These are phyloP conservation scores for Colletes latitarsis DNA, from an alignment of 1,140 invertebrate genomes.

Conservation along the genomic window DNA sequence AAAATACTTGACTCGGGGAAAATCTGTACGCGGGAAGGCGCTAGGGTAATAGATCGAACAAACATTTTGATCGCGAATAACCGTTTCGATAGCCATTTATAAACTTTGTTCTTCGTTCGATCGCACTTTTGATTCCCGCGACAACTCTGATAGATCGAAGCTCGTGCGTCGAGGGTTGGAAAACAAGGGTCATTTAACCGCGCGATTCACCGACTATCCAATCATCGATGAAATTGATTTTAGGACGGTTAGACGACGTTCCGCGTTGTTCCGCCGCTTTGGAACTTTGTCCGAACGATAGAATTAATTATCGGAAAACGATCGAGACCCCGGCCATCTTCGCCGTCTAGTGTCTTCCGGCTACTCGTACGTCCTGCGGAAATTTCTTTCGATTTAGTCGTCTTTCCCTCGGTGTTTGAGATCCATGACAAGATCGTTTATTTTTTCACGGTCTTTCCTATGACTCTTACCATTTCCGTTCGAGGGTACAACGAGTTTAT, in stretches of 20 bases:
- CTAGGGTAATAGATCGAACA: neutral
- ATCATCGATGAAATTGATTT: slow-evolving; percentile 17
- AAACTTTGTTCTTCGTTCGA: neutral
- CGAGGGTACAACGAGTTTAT: slow-evolving; percentile 91
- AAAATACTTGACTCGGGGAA: slow-evolving; percentile 24
- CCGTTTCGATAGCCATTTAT: neutral
- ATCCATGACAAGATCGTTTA: neutral
- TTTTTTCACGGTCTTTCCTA: neutral
- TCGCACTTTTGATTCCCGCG: too few relatives aligned
- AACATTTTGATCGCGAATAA: neutral
- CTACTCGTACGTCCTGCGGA: neutral
- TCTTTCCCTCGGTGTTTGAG: too few relatives aligned
- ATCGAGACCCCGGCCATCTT: slow-evolving; percentile 34
- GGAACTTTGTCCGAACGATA: slow-evolving; percentile 39
- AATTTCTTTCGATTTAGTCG: slow-evolving; percentile 6
- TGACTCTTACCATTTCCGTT: slow-evolving; percentile 85
- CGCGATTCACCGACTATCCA: slow-evolving; percentile 2
- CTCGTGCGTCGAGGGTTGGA: too few relatives aligned
- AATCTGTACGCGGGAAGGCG: slow-evolving; percentile 11
- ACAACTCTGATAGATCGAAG: too few relatives aligned
- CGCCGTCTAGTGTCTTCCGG: neutral
- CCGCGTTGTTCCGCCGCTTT: slow-evolving; percentile 14
- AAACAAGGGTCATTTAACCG: too few relatives aligned
- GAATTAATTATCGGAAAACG: slow-evolving; percentile 67
- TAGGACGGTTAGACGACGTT: neutral